A percentile compares a stretch with the other conserved stretches of the same genome.
These are phyloP conservation scores for Pristionchus maxplancki DNA, from an alignment of 2,888 invertebrate species.

Conservation along the genomic window DNA sequence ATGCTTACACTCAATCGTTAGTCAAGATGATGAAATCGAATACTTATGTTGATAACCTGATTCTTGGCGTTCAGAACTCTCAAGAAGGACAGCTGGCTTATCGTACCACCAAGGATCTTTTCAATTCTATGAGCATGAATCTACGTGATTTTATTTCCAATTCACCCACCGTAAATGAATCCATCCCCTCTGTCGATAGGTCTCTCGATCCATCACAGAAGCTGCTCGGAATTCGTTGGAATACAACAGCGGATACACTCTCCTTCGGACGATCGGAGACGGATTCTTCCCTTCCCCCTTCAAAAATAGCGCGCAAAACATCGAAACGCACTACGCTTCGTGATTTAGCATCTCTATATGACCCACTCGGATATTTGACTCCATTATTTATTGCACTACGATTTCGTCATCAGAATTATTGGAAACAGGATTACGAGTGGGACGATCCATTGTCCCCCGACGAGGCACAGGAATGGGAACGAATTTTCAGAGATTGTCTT, in stretches of 20 bases:
- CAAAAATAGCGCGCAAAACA: not conserved
- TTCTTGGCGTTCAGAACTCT: not conserved
- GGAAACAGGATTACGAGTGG: not conserved
- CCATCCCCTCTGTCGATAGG: not conserved
- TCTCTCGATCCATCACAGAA: not conserved
- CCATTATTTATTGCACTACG: not conserved
- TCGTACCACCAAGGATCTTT: not conserved
- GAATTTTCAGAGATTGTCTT: not conserved
- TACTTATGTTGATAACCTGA: not conserved
- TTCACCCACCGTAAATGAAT: not conserved
- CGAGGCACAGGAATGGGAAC: not conserved
- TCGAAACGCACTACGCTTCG: not conserved
- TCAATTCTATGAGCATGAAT: not conserved
- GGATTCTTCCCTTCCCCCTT: not conserved
- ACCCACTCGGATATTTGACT: not conserved
- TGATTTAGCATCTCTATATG: not conserved
- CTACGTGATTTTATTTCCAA: slow-evolving; percentile 5
- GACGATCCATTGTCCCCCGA: not conserved
- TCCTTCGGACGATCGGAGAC: not conserved
- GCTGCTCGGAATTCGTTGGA: not conserved
- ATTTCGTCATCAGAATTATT: not conserved
- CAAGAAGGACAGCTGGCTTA: not conserved
- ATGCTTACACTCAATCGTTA: not conserved
- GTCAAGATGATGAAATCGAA: not conserved
- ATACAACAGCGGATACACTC: not conserved